Conservation (phyloP, 2,888 invertebrate species). For the Linnaemya vulpina region DNA sequence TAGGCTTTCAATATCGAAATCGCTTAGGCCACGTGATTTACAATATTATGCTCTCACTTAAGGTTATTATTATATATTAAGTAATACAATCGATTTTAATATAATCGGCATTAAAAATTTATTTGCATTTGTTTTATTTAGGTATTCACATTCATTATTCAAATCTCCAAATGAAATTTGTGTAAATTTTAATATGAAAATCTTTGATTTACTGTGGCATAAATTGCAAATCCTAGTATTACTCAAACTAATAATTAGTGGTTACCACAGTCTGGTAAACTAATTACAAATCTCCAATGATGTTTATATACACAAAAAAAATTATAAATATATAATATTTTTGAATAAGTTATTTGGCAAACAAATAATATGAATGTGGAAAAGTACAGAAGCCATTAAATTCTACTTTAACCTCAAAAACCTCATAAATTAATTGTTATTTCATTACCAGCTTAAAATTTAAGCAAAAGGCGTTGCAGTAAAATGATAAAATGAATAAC, state of each 20-base stretch:
- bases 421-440: constrained; percentile 69
- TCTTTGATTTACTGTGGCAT: constrained; percentile 12
- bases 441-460: constrained; percentile 58
- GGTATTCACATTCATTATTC: neutral
- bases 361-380: neutral
- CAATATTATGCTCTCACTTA: too few species aligned
- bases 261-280: constrained; percentile 52
- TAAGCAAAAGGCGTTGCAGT: neutral
- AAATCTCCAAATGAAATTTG: neutral
- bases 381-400: constrained; percentile 30
- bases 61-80: too few species aligned
- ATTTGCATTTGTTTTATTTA: neutral
- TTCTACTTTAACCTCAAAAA: constrained; percentile 62
- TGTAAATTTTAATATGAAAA: constrained; percentile 8
- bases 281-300: constrained; percentile 24
- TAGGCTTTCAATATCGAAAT: too few species aligned
- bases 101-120: neutral
- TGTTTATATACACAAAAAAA: constrained; percentile 15
- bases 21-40: too few species aligned
- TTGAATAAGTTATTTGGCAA: constrained; percentile 14
- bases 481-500: neutral
- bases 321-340: constrained; percentile 5
- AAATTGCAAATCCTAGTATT: neutral
- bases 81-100: too few species aligned
- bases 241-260: constrained; percentile 46